Conservation (phyloP, 1,140 invertebrate species). For the Chlorops oryzae region DNA sequence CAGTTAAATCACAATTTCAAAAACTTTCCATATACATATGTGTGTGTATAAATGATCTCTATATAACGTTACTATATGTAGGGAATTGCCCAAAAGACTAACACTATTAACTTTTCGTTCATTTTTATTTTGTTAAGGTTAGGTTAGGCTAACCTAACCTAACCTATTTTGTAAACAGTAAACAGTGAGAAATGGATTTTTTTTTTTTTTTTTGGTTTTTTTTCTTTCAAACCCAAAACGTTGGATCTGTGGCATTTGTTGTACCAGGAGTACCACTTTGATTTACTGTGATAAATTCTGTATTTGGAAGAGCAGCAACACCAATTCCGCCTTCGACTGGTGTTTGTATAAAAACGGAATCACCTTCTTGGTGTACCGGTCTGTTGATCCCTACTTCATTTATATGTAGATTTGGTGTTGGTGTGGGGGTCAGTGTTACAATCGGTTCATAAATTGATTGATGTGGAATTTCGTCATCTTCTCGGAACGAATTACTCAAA, state of each 20-base stretch:
- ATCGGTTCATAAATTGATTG: conserved; percentile 43
- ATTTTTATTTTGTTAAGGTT: too few relatives aligned
- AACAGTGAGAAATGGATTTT: too few relatives aligned
- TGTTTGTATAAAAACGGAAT: conserved; percentile 38
- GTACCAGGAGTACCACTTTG: not conserved
- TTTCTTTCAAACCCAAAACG: conserved; percentile 7
- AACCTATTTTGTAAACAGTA: too few relatives aligned
- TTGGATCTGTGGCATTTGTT: not conserved
- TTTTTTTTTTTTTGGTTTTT: not conserved
- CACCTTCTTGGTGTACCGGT: conserved; percentile 5
- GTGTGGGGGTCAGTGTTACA: conserved; percentile 18
- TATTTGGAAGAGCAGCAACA: conserved; percentile 40
- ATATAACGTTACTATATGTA: too few relatives aligned
- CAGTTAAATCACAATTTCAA: too few relatives aligned
- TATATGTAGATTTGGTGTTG: not conserved
- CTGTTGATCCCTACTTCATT: conserved; percentile 13
- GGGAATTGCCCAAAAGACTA: too few relatives aligned
- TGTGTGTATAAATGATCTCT: too few relatives aligned
- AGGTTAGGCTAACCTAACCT: too few relatives aligned
- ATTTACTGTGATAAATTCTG: too few relatives aligned
- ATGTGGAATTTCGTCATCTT: conserved; percentile 38
- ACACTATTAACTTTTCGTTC: too few relatives aligned
- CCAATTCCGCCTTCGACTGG: conserved; percentile 38
- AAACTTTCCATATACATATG: too few relatives aligned
- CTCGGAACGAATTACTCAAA: conserved; percentile 47